Evolutionary conservation across 2,113 vertebrate genomes (phyloP).

Genomic region (Herpailurus yagouaroundi): DNA sequence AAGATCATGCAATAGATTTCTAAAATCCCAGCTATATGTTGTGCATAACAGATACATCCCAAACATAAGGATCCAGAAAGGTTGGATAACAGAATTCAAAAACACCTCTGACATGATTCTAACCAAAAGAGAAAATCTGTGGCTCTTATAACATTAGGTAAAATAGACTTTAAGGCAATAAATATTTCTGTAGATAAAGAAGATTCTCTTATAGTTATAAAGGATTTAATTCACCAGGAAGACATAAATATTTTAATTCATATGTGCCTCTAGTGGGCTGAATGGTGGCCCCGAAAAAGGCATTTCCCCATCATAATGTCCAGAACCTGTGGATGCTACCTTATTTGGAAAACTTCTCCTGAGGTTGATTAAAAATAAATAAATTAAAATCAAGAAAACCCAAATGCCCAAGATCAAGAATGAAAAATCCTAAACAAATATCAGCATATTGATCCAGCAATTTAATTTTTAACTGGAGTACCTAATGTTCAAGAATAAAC

Average conservation of each 20-base stretch:
- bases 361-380: background rate
- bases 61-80: background rate
- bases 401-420: background rate
- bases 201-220: background rate
- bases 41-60: background rate
- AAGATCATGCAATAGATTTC: background rate
- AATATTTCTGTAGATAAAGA: background rate
- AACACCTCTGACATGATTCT: background rate
- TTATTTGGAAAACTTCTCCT: background rate
- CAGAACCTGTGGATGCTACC: background rate
- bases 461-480: background rate
- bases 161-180: background rate
- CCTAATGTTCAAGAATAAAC: background rate
- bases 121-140: background rate
- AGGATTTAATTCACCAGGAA: background rate
- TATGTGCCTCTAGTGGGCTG: background rate
- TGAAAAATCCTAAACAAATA: background rate
- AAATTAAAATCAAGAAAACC: background rate
- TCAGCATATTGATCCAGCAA: background rate
- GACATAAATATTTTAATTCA: background rate
- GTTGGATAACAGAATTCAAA: background rate
- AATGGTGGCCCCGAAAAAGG: background rate
- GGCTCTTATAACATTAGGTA: background rate
- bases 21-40: background rate
- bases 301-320: background rate